phyloP scores from a whole-genome alignment of 2,888 invertebrate species.

The Nasonia oneida region DNA sequence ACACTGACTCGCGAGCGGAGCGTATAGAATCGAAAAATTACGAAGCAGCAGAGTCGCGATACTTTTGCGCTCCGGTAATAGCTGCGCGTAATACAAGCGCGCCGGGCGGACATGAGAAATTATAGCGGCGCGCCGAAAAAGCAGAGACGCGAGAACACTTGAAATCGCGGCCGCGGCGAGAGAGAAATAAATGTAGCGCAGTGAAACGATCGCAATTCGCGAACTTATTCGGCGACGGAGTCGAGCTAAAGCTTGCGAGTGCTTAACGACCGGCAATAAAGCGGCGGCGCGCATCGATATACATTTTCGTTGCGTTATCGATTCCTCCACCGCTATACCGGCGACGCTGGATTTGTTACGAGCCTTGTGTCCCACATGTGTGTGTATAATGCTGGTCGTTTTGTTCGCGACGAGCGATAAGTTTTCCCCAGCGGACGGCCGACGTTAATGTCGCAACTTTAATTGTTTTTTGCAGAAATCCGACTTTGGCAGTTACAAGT shows the following conservation, averaged over 20 bases:
- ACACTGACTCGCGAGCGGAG: neutral
- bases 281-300: slow-evolving; percentile 46
- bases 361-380: neutral
- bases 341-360: slow-evolving; percentile 51
- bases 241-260: slow-evolving; percentile 45
- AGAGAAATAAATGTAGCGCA: slow-evolving; percentile 61
- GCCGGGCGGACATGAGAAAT: slow-evolving; percentile 27
- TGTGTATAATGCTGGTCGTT: neutral
- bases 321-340: slow-evolving; percentile 26
- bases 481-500: slow-evolving; percentile 94
- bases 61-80: slow-evolving; percentile 12
- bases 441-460: slow-evolving; percentile 51
- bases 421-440: neutral
- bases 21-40: slow-evolving; percentile 25
- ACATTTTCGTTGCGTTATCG: slow-evolving; percentile 52
- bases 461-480: slow-evolving; percentile 80
- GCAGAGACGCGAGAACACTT: slow-evolving; percentile 15
- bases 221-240: slow-evolving; percentile 56
- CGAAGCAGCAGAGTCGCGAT: slow-evolving; percentile 15
- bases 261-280: slow-evolving; percentile 64
- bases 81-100: neutral
- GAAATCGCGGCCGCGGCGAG: slow-evolving; percentile 15
- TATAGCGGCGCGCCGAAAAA: slow-evolving; percentile 49
- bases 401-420: slow-evolving; percentile 15
- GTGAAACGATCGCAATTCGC: slow-evolving; percentile 60